phyloP scores from a whole-genome alignment of 2,797 vertebrate genomes.

The Silurus lanzhouensis region DNA sequence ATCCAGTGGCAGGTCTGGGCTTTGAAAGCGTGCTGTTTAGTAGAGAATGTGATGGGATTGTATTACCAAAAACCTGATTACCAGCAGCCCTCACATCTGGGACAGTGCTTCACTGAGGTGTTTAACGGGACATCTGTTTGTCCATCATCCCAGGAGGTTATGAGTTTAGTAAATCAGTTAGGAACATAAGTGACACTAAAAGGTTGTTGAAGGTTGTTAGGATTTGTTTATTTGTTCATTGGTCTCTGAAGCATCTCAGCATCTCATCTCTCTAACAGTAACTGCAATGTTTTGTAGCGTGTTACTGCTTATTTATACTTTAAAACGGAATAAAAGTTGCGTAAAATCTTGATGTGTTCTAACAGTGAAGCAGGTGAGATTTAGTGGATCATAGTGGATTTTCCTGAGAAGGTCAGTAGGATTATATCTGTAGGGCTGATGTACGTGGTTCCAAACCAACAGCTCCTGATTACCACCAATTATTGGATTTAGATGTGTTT shows the following conservation, averaged over 20 bases:
- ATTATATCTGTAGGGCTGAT: neutral
- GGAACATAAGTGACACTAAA: neutral
- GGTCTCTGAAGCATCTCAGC: neutral
- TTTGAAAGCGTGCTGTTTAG: no score
- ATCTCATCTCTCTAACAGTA: neutral
- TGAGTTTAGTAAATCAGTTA: neutral
- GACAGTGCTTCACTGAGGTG: neutral
- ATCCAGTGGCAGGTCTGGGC: no score
- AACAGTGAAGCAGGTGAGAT: neutral
- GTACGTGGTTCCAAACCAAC: neutral
- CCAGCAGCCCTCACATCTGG: no score
- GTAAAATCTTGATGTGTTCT: neutral
- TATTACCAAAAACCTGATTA: no score
- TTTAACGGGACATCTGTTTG: neutral
- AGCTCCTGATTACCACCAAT: neutral
- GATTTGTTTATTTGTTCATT: neutral
- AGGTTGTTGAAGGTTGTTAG: neutral
- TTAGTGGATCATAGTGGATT: neutral
- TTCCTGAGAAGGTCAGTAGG: neutral
- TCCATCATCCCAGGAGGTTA: neutral
- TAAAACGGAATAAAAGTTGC: neutral
- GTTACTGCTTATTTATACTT: neutral
- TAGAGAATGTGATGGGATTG: no score
- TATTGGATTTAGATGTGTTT: neutral
- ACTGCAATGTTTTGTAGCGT: neutral